phyloP scores from a whole-genome alignment of 2,113 vertebrate species.

The Henicopernis longicauda region DNA sequence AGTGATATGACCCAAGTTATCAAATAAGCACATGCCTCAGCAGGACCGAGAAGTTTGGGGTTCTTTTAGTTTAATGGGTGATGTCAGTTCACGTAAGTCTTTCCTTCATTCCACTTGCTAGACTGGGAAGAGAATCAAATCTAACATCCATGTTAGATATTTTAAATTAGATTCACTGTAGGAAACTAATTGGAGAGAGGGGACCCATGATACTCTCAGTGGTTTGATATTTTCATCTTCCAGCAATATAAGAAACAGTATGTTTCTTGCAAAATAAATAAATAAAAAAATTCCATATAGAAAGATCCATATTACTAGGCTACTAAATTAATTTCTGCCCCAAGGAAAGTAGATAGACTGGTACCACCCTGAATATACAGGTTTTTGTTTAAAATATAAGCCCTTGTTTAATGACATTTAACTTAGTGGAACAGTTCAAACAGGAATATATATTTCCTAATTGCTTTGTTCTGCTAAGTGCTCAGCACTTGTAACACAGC shows the following conservation, averaged over 20 bases:
- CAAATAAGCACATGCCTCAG: background rate
- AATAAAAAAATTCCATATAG: background rate
- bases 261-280: background rate
- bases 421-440: background rate
- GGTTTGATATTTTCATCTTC: background rate
- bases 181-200: background rate
- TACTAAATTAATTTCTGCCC: background rate
- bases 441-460: constrained; percentile 2
- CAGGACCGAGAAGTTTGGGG: background rate
- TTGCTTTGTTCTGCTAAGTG: background rate
- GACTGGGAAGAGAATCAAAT: background rate
- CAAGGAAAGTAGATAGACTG: background rate
- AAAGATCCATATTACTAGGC: background rate
- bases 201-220: background rate
- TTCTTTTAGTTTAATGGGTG: background rate
- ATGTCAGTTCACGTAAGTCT: background rate
- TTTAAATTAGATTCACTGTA: background rate
- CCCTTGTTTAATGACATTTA: background rate
- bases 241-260: background rate
- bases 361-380: background rate
- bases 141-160: background rate
- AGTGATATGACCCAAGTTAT: background rate
- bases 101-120: background rate
- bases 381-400: background rate
- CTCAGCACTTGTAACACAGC: background rate